These are phyloP conservation scores for Mesoligia furuncula DNA, from an alignment of 2,888 invertebrate genomes.

Conservation along the genomic window DNA sequence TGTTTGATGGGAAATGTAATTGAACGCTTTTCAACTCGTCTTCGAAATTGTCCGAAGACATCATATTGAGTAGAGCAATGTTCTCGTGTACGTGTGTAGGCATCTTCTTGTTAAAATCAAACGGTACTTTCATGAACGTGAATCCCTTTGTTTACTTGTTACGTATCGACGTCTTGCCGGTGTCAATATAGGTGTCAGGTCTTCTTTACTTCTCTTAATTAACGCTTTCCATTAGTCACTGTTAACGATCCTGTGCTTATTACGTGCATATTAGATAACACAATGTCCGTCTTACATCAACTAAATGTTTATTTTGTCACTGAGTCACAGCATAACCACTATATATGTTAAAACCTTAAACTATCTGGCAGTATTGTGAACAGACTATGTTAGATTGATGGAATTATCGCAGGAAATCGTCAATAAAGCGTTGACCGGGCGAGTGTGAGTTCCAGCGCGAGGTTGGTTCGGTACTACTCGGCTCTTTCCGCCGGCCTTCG, in stretches of 20 bases:
- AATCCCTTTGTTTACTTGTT: constrained; percentile 56
- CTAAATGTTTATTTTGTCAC: constrained; percentile 74
- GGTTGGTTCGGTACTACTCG: constrained; percentile 86
- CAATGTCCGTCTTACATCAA: constrained; percentile 69
- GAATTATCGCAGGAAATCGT: constrained; percentile 84
- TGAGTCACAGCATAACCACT: constrained; percentile 77
- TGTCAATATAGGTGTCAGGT: constrained; percentile 49
- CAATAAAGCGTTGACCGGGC: constrained; percentile 83
- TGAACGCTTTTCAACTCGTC: constrained; percentile 98
- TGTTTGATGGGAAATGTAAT: constrained; percentile 95
- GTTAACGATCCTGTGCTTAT: constrained; percentile 74
- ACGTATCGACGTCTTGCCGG: constrained; percentile 60
- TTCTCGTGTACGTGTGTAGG: constrained; percentile 86
- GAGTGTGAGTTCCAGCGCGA: constrained; percentile 80
- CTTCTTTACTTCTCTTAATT: constrained; percentile 76
- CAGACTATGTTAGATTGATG: constrained; percentile 75
- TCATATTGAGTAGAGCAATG: constrained; percentile 92
- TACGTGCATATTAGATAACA: constrained; percentile 77
- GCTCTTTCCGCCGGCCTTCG: constrained; percentile 78
- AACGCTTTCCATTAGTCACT: constrained; percentile 75
- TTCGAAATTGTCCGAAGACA: constrained; percentile 95
- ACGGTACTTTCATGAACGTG: constrained; percentile 68
- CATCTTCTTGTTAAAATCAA: constrained; percentile 76
- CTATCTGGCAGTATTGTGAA: constrained; percentile 75
- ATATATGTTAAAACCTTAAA: constrained; percentile 66